These are phyloP conservation scores for Furnarius figulus DNA, from an alignment of 2,113 vertebrate genomes.

Conservation along the genomic window DNA sequence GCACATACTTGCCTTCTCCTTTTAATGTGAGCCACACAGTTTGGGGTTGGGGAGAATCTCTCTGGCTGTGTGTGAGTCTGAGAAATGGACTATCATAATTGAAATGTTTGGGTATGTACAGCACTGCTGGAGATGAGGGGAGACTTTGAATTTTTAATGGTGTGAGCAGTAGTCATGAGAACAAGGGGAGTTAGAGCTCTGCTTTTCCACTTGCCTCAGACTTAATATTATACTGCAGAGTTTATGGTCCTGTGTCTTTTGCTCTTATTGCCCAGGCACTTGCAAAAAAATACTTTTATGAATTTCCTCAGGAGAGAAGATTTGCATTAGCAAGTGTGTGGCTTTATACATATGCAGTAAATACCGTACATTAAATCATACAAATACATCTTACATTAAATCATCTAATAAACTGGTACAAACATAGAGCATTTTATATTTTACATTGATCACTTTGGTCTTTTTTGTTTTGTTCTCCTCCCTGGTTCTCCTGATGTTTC, in stretches of 20 bases:
- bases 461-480: neutral
- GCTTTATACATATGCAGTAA: neutral
- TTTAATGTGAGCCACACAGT: neutral
- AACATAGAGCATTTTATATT: neutral
- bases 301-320: neutral
- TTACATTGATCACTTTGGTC: neutral
- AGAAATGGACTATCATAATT: neutral
- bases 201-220: neutral
- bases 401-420: neutral
- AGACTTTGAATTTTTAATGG: neutral
- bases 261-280: neutral
- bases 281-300: neutral
- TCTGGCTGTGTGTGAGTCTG: neutral
- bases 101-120: neutral
- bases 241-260: neutral
- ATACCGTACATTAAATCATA: neutral
- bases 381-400: neutral
- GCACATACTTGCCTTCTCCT: neutral
- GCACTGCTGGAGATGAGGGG: neutral
- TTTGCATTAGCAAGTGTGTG: neutral
- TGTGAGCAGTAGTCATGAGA: neutral
- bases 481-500: neutral
- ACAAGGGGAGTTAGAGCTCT: neutral
- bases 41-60: neutral
- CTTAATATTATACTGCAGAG: neutral